phyloP scores from a whole-genome alignment of 2,113 vertebrate species.

The Scartelaos histophorus region DNA sequence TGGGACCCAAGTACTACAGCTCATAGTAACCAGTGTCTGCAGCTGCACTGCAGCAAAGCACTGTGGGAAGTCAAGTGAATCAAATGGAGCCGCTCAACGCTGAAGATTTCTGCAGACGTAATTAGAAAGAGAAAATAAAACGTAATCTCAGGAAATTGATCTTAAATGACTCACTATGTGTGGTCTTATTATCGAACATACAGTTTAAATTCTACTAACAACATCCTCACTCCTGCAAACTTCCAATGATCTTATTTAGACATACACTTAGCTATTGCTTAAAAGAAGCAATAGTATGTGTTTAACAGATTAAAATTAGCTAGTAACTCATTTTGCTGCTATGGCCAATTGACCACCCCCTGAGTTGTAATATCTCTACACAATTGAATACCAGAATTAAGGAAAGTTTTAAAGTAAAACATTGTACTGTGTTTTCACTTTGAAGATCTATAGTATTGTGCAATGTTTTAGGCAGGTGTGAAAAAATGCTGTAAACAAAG shows the following conservation, averaged over 20 bases:
- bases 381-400: neutral
- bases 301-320: neutral
- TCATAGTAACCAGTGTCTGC: constrained; percentile 72
- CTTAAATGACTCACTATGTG: neutral
- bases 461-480: no score
- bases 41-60: constrained; percentile 82
- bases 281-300: neutral
- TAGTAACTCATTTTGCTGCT: neutral
- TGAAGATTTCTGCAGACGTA: constrained; percentile 76
- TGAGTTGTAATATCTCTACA: neutral
- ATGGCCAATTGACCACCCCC: neutral
- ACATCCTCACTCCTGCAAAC: neutral
- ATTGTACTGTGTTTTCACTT: no score
- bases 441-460: neutral
- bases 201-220: neutral
- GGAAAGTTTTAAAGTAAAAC: neutral
- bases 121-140: neutral
- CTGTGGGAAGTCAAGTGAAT: constrained; percentile 78
- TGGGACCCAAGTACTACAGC: constrained; percentile 65
- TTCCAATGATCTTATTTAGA: neutral
- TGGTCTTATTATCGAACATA: neutral
- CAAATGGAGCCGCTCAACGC: constrained; percentile 74
- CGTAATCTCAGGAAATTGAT: neutral
- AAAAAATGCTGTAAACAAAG: no score
- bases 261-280: neutral